Evolutionary conservation across 1,140 invertebrate species (phyloP).

Genomic region (Achatina immaculata): DNA sequence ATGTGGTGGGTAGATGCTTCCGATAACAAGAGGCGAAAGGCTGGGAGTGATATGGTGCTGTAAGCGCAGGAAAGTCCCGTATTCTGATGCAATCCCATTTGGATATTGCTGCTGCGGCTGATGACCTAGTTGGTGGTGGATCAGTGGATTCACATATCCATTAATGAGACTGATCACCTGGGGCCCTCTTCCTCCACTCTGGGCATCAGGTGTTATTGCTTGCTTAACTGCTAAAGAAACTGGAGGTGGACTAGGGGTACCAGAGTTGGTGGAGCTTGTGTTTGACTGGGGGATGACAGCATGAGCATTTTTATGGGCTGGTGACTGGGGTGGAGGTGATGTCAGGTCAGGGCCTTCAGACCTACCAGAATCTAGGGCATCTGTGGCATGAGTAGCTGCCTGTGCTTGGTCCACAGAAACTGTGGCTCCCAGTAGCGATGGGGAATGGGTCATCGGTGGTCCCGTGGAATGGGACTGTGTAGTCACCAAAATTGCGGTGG

Average conservation of each 20-base stretch:
- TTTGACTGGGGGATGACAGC: background rate
- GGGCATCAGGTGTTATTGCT: background rate
- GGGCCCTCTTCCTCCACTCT: background rate
- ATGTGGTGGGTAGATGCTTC: slow-evolving; percentile 4
- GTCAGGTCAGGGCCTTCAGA: background rate
- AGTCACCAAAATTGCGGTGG: background rate
- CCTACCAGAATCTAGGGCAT: background rate
- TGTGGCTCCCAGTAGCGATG: background rate
- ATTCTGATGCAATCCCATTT: slow-evolving; percentile 17
- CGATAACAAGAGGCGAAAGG: background rate
- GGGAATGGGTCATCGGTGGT: background rate
- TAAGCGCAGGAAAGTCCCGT: background rate
- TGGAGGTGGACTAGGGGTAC: slow-evolving; percentile 28
- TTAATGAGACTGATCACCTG: background rate
- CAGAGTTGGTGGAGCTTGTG: background rate
- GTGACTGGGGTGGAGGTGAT: too few species aligned
- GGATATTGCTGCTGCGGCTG: background rate
- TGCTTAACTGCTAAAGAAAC: background rate
- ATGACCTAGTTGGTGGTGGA: background rate
- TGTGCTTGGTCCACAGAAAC: background rate
- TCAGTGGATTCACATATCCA: background rate
- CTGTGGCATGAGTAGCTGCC: background rate
- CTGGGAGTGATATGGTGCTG: background rate
- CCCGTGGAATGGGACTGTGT: slow-evolving; percentile 3
- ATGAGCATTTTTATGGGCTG: background rate